Conservation (phyloP, 1,140 invertebrate genomes). For the Neodiprion pinetum region DNA sequence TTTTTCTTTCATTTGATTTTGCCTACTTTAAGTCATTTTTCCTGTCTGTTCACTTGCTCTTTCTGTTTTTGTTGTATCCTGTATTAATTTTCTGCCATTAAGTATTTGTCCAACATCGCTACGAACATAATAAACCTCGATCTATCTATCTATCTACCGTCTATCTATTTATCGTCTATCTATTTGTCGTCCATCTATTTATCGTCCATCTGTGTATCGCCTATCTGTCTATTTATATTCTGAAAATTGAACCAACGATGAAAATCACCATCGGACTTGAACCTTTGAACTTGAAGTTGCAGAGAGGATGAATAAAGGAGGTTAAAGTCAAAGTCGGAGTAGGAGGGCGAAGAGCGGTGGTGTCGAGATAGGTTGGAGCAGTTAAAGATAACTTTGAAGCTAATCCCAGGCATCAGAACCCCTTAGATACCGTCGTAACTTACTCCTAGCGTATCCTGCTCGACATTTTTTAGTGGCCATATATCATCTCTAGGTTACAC, state of each 20-base stretch:
- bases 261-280: neutral
- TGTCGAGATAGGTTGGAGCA: neutral
- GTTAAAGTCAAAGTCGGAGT: neutral
- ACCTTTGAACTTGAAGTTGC: neutral
- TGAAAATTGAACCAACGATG: neutral
- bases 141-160: no score
- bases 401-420: slow-evolving; percentile 25
- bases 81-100: no score
- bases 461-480: slow-evolving; percentile 40
- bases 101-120: no score
- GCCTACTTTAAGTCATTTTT: no score
- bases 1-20: no score
- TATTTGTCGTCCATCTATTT: no score
- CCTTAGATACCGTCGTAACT: slow-evolving; percentile 17
- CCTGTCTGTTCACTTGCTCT: no score
- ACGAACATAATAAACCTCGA: no score
- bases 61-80: no score
- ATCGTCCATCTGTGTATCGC: slow-evolving; percentile 17
- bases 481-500: slow-evolving; percentile 31
- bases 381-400: slow-evolving; percentile 36
- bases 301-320: neutral
- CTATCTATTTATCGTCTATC: no score
- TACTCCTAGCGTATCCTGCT: slow-evolving; percentile 1
- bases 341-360: neutral
- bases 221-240: neutral